phyloP scores from a whole-genome alignment of 1,140 invertebrate species.

The Atopsyche davidsoni region DNA sequence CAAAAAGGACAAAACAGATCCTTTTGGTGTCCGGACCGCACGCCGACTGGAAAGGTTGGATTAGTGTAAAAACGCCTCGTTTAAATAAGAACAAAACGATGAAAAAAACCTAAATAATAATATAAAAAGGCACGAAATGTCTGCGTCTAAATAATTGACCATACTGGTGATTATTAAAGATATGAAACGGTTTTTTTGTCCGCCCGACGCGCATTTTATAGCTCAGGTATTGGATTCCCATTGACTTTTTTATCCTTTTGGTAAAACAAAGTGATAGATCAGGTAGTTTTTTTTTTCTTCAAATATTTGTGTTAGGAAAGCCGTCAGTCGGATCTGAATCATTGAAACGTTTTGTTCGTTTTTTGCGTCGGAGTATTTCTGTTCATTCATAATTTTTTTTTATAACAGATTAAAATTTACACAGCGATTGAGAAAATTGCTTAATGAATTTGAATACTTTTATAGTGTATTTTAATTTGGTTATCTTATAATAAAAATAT shows the following conservation, averaged over 20 bases:
- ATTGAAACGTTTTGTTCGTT: too few species aligned
- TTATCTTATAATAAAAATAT: too few species aligned
- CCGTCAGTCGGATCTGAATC: too few species aligned
- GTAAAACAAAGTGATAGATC: not conserved
- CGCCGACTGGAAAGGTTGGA: constrained; percentile 24
- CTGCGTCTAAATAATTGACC: constrained; percentile 27
- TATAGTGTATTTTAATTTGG: too few species aligned
- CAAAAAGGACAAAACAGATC: constrained; percentile 14
- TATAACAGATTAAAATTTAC: too few species aligned
- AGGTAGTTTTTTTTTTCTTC: not conserved
- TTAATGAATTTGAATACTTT: too few species aligned
- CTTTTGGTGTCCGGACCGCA: constrained; percentile 23
- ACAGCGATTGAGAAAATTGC: too few species aligned
- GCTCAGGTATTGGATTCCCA: constrained; percentile 22
- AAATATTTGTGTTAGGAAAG: too few species aligned
- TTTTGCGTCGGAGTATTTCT: too few species aligned
- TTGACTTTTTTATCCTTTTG: constrained; percentile 16
- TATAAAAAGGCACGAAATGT: constrained; percentile 15
- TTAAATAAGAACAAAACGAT: constrained; percentile 28
- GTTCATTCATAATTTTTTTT: too few species aligned
- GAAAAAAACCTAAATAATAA: constrained; percentile 18
- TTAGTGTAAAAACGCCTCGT: constrained; percentile 29
- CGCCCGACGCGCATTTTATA: constrained; percentile 12
- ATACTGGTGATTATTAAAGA: constrained; percentile 28
- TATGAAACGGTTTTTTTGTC: constrained; percentile 27